These are phyloP conservation scores for Coilia nasus DNA, from an alignment of 2,797 vertebrate species.

Conservation along the genomic window DNA sequence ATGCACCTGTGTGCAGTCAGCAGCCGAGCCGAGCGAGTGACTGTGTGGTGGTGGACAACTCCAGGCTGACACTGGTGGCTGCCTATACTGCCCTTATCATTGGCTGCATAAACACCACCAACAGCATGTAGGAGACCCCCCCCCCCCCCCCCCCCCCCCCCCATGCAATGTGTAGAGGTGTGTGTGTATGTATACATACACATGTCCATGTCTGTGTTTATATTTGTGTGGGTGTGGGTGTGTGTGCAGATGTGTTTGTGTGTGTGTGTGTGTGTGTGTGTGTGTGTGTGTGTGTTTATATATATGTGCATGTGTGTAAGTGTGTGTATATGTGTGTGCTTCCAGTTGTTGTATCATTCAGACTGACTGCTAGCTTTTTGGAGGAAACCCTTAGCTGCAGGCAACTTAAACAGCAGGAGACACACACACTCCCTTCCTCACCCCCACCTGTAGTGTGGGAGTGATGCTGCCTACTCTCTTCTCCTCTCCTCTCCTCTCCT, in stretches of 20 bases:
- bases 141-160: too few relatives aligned
- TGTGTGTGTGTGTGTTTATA: constrained; percentile 23
- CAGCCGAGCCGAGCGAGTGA: background rate
- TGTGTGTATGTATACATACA: too few relatives aligned
- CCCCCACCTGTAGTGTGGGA: background rate
- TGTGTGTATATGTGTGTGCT: constrained; percentile 22
- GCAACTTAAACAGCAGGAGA: constrained; percentile 17
- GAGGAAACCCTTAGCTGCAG: too few relatives aligned
- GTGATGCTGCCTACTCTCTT: constrained; percentile 6
- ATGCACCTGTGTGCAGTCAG: background rate
- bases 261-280: constrained; percentile 39
- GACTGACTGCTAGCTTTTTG: too few relatives aligned
- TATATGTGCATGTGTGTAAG: too few relatives aligned
- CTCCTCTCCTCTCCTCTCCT: background rate
- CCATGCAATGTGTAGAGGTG: too few relatives aligned
- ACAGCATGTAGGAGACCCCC: background rate
- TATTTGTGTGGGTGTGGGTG: too few relatives aligned
- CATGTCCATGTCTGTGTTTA: too few relatives aligned
- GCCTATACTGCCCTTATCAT: background rate
- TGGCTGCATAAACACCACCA: background rate
- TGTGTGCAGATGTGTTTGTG: background rate
- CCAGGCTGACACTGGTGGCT: background rate
- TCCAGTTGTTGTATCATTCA: background rate
- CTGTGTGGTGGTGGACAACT: too few relatives aligned
- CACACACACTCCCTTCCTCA: background rate